Evolutionary conservation across 2,113 vertebrate genomes (phyloP).

Genomic region (Vireo altiloquus): DNA sequence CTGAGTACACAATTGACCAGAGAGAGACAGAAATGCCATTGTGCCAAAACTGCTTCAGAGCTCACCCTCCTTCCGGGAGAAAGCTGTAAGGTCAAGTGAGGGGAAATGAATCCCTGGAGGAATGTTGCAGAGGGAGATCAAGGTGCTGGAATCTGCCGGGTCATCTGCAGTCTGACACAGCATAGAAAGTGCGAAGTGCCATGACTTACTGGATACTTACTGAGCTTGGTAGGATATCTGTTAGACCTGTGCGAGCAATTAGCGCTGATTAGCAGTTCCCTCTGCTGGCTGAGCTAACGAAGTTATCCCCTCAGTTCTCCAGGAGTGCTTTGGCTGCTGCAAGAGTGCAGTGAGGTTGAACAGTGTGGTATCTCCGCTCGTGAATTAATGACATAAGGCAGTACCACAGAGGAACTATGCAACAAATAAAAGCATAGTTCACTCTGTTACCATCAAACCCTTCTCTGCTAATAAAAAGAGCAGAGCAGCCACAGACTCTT

Average conservation of each 20-base stretch:
- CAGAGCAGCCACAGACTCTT: neutral
- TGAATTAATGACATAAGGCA: neutral
- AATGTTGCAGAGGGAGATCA: neutral
- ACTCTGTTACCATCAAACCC: neutral
- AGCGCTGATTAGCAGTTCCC: slow-evolving; percentile 46
- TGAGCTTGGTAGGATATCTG: neutral
- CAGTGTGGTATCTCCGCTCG: neutral
- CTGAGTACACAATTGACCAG: neutral
- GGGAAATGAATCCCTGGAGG: neutral
- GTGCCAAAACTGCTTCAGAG: neutral
- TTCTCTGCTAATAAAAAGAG: neutral
- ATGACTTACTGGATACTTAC: neutral
- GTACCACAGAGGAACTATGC: neutral
- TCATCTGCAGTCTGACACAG: neutral
- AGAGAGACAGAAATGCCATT: neutral
- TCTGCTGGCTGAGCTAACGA: slow-evolving; percentile 52
- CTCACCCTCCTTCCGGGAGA: neutral
- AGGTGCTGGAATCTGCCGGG: neutral
- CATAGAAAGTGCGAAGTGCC: neutral
- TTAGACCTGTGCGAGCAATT: neutral
- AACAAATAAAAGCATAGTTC: neutral
- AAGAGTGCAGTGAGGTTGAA: neutral
- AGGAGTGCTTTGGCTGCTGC: neutral
- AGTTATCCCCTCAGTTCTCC: neutral
- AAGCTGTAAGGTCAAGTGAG: neutral